phyloP scores from a whole-genome alignment of 1,140 invertebrate species.

The Trichomalopsis sarcophagae region DNA sequence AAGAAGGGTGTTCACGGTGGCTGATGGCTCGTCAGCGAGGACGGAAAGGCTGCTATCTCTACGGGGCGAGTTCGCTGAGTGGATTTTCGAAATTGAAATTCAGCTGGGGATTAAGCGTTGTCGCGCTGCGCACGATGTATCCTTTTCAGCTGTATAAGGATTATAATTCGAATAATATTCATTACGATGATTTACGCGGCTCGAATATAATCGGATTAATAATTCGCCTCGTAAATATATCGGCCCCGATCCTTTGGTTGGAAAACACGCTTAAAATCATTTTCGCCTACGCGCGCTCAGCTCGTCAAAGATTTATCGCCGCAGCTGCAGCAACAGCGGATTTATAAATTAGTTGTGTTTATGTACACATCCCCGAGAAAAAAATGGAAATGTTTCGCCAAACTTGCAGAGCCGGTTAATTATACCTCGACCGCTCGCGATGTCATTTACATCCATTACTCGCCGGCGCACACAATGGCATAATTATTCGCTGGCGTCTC shows the following conservation, averaged over 20 bases:
- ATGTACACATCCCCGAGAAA: not conserved
- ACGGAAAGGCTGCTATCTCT: too few relatives aligned
- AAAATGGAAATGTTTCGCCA: not conserved
- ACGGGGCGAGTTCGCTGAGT: not conserved
- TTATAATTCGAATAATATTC: too few relatives aligned
- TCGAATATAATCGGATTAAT: too few relatives aligned
- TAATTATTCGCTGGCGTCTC: not conserved
- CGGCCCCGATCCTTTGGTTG: too few relatives aligned
- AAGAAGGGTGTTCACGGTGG: not conserved
- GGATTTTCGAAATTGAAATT: not conserved
- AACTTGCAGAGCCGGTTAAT: not conserved
- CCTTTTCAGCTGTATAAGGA: too few relatives aligned
- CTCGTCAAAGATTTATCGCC: too few relatives aligned
- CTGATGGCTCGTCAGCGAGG: not conserved
- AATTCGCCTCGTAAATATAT: too few relatives aligned
- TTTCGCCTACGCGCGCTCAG: too few relatives aligned
- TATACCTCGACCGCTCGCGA: not conserved
- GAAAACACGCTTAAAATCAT: too few relatives aligned
- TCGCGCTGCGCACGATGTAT: too few relatives aligned
- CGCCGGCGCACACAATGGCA: not conserved
- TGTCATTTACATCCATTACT: conserved; percentile 1
- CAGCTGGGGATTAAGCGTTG: too few relatives aligned
- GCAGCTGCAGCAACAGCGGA: not conserved
- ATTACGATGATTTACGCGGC: too few relatives aligned
- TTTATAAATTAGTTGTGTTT: not conserved